A percentile compares a stretch with the other conserved stretches of the same genome.
These are phyloP conservation scores for Heliornis fulica DNA, from an alignment of 2,113 vertebrate genomes.

Conservation along the genomic window DNA sequence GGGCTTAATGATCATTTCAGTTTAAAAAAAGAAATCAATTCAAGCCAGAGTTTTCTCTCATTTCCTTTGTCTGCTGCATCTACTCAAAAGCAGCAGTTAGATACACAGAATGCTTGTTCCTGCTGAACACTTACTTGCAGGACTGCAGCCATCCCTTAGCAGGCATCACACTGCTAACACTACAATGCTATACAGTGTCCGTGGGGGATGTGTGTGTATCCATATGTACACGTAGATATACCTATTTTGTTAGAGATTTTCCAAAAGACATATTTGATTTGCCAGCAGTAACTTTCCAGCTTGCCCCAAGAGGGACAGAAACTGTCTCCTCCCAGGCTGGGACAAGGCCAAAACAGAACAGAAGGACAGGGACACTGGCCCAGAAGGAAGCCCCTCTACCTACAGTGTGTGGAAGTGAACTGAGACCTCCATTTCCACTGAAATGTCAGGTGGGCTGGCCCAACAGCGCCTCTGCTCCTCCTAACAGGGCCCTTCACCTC, in stretches of 20 bases:
- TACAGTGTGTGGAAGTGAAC: not conserved
- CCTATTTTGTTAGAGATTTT: not conserved
- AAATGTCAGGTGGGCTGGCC: not conserved
- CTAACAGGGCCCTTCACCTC: not conserved
- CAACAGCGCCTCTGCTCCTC: not conserved
- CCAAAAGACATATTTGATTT: not conserved
- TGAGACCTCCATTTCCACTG: not conserved
- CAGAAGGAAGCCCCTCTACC: not conserved
- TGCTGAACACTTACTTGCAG: not conserved
- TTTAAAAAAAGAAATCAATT: not conserved
- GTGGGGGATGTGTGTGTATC: too few species aligned
- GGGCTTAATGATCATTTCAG: not conserved
- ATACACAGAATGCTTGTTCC: not conserved
- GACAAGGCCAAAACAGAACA: not conserved
- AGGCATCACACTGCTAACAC: not conserved
- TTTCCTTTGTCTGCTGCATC: not conserved
- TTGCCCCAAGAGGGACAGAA: not conserved
- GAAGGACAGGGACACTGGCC: rapidly evolving
- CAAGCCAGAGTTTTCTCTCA: not conserved
- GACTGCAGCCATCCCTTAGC: not conserved
- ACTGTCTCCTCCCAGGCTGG: not conserved
- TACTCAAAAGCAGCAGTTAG: not conserved
- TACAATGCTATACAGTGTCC: not conserved
- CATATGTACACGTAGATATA: not conserved
- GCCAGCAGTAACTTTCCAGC: not conserved